Evolutionary conservation across 2,888 invertebrate genomes (phyloP), one percentile per base, ranked within the genome.

Genomic region (Aspidapion aeneum): DNA sequence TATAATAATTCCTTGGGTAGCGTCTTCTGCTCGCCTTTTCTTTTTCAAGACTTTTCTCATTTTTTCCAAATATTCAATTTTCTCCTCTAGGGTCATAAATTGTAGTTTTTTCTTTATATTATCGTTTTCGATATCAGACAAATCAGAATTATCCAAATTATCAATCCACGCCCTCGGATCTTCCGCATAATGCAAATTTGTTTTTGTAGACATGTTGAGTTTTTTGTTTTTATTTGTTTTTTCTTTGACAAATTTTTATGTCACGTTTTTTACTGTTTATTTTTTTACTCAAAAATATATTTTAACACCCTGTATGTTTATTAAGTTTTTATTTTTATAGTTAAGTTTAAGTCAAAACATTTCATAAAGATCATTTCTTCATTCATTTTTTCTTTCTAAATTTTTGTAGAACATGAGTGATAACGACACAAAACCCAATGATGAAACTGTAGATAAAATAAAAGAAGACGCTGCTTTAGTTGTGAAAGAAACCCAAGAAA

Each of bases 1-100:
- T 18, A 73, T 68, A 22, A 72, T 68, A 51, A 69, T 55, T 17
- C 71, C 72, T 62, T 73, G 72, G 1, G 69, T 68, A 7, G 64
- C 58, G 18, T 69, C 63, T 63, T 73, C 73, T 21, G 69, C 66
- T 58, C 64, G 60, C 54, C 58, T 65, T 61, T 66, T 50, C 18
- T 58, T 59, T 54, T 64, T 65, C 22, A 70, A 50, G 9, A 55
- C 57, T 9, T 54, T 66, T 22, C 66, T 61, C 35, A 70, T 58
- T 21, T 68, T 69, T 61, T 70, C 67, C 18, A 68, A 51, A 20
- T 66, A 68, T 19, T 60, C 50, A 48, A 63, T 52, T 63, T 64
- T 55, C 51, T 67, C 61, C 18, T 66, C 66, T 64, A 17, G 21
- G 64, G 62, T 52, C n/a, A 54, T 21, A 54, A 17, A 60, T 52